phyloP scores from a whole-genome alignment of 2,113 vertebrate genomes.

The Glaucidium brasilianum region DNA sequence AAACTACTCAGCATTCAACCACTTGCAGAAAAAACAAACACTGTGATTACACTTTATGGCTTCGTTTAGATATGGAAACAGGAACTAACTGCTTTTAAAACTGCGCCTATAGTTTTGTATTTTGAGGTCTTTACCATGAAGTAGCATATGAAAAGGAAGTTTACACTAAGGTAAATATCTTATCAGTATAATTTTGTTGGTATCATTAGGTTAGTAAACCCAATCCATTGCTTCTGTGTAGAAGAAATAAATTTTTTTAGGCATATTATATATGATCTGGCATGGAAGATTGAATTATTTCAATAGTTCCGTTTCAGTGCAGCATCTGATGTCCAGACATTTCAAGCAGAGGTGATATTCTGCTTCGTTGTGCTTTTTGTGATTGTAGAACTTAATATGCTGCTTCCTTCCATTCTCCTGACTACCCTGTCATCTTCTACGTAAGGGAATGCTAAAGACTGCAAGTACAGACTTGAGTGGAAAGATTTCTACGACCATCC shows the following conservation, averaged over 20 bases:
- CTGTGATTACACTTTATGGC: not conserved
- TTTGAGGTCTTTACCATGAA: not conserved
- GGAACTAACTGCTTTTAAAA: not conserved
- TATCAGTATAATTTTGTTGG: not conserved
- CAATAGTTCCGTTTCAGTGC: not conserved
- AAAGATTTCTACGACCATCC: not conserved
- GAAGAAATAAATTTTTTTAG: not conserved
- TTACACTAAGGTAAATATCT: not conserved
- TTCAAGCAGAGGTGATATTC: not conserved
- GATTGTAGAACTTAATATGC: not conserved
- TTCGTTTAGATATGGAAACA: not conserved
- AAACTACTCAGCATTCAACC: not conserved
- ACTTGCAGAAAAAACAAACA: not conserved
- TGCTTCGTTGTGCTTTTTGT: not conserved
- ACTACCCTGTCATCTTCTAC: not conserved
- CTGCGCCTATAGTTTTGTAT: fast-evolving
- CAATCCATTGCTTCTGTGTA: not conserved
- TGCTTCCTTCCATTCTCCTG: not conserved
- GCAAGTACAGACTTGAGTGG: not conserved
- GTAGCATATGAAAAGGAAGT: not conserved
- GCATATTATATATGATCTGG: not conserved
- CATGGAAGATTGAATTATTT: not conserved
- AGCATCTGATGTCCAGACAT: not conserved
- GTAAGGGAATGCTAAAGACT: not conserved
- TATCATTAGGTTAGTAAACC: not conserved